Evolutionary conservation across 2,797 vertebrate genomes (phyloP).

Genomic region (Propithecus perrieri): DNA sequence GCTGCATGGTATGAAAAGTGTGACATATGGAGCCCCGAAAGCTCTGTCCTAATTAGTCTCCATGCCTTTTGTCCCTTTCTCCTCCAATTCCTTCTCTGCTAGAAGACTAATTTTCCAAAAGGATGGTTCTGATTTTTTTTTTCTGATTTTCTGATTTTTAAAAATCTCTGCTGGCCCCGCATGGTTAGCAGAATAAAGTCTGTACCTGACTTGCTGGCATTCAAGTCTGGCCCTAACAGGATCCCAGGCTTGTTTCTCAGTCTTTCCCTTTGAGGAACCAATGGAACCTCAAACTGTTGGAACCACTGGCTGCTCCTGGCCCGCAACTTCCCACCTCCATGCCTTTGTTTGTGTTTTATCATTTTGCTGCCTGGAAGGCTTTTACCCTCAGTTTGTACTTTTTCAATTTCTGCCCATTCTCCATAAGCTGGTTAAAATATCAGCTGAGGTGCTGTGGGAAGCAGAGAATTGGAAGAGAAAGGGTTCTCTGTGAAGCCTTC

Average conservation of each 20-base stretch:
- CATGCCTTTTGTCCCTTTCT: neutral
- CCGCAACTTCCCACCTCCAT: neutral
- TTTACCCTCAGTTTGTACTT: neutral
- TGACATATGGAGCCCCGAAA: neutral
- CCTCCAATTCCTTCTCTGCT: neutral
- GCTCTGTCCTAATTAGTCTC: neutral
- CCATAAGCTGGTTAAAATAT: neutral
- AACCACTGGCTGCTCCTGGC: neutral
- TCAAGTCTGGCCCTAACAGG: neutral
- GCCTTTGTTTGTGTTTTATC: neutral
- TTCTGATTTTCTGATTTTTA: neutral
- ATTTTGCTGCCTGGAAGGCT: neutral
- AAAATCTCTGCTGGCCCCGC: neutral
- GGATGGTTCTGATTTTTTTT: neutral
- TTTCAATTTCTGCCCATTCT: neutral
- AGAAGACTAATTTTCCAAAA: conserved; percentile 26
- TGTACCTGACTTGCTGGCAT: neutral
- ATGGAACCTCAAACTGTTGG: neutral
- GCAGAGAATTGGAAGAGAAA: neutral
- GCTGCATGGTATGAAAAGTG: neutral
- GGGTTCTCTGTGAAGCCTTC: neutral
- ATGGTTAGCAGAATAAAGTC: neutral
- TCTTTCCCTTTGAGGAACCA: neutral
- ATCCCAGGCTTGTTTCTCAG: neutral
- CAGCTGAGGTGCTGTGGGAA: neutral